A percentile compares a stretch with the other conserved stretches of the same genome.
phyloP scores from a whole-genome alignment of 2,797 vertebrate species.

The Neosilurus mollespiculum region DNA sequence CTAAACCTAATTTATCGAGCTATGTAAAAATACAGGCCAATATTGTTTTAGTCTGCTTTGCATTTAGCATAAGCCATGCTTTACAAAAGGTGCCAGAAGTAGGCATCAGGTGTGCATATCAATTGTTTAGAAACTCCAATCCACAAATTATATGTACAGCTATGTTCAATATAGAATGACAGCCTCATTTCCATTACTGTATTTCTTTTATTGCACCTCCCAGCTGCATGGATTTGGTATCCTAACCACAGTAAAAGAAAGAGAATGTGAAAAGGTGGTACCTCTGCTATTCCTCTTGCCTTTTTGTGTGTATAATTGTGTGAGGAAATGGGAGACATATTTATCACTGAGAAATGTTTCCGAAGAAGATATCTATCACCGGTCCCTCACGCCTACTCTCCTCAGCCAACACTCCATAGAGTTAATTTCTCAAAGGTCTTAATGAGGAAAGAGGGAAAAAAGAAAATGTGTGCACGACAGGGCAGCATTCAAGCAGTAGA shows the following conservation, averaged over 20 bases:
- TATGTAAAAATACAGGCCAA: neutral
- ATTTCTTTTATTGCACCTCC: neutral
- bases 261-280: neutral
- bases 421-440: conserved; percentile 27
- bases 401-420: neutral
- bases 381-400: neutral
- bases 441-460: conserved; percentile 10
- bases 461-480: neutral
- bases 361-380: conserved; percentile 8
- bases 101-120: conserved; percentile 15
- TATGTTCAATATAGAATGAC: neutral
- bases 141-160: conserved; percentile 8
- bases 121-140: conserved; percentile 10
- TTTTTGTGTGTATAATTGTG: conserved; percentile 14
- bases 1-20: neutral
- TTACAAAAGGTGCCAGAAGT: neutral
- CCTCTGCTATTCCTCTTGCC: neutral
- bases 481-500: neutral
- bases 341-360: too few relatives aligned
- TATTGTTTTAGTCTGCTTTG: conserved; percentile 12
- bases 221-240: conserved; percentile 5
- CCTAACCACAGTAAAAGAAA: neutral
- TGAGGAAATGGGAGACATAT: neutral
- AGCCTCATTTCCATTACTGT: neutral
- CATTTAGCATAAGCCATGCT: conserved; percentile 27